These are phyloP conservation scores for Alectura lathami DNA, from an alignment of 2,113 vertebrate species.

Conservation along the genomic window DNA sequence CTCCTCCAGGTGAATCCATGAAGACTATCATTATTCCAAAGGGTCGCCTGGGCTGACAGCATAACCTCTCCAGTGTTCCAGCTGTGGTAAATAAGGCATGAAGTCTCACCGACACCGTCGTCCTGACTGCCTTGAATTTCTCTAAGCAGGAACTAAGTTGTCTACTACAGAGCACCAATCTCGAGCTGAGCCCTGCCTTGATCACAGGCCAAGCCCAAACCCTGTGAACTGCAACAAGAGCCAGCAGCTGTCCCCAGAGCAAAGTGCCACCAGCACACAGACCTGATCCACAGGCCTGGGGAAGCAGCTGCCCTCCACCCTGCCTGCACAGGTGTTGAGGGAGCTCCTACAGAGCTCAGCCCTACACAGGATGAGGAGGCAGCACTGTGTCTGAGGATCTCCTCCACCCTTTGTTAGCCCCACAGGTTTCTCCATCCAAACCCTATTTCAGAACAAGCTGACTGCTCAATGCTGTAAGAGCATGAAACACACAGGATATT, in stretches of 20 bases:
- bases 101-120: background rate
- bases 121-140: background rate
- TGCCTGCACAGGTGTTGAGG: background rate
- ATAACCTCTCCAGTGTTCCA: background rate
- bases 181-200: background rate
- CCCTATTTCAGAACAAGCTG: background rate
- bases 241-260: fast-evolving
- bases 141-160: background rate
- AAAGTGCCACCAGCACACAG: fast-evolving
- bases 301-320: background rate
- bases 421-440: background rate
- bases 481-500: fast-evolving
- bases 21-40: background rate
- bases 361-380: fast-evolving
- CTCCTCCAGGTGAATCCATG: background rate
- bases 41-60: background rate
- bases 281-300: background rate
- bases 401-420: background rate
- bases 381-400: background rate
- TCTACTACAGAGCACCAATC: background rate
- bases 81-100: fast-evolving
- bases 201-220: background rate
- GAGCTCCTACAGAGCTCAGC: background rate
- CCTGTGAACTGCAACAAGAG: background rate
- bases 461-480: background rate